phyloP scores from a whole-genome alignment of 37 sponge, comb jelly and placozoan species.

The Chondrilla cf. caribensis region DNA sequence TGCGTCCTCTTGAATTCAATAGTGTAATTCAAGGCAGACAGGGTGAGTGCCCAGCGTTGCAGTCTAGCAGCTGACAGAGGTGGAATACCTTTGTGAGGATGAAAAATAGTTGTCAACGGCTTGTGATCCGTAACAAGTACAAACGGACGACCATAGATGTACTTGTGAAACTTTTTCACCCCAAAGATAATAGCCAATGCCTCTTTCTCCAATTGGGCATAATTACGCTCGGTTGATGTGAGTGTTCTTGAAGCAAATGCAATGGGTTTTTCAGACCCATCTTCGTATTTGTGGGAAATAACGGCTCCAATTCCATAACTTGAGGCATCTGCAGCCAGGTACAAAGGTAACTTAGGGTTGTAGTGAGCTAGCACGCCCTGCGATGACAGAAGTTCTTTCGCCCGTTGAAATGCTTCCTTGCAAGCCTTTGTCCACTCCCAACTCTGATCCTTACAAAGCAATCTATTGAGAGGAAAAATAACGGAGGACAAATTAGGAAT shows the following conservation, averaged over 20 bases:
- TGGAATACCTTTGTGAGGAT: not conserved
- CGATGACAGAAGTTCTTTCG: not conserved
- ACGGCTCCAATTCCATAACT: slow-evolving; percentile 24
- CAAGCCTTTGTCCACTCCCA: slow-evolving; percentile 15
- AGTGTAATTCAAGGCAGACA: not conserved
- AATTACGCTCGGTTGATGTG: not conserved
- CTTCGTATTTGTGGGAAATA: slow-evolving; percentile 7
- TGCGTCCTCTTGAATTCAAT: not conserved
- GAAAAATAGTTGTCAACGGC: not conserved
- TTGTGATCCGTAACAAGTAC: not conserved
- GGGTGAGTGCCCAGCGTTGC: not conserved
- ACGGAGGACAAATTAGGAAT: slow-evolving; percentile 19
- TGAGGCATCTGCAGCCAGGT: slow-evolving; percentile 16
- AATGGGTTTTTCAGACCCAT: not conserved
- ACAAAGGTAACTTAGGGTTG: not conserved
- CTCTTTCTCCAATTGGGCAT: slow-evolving; percentile 16
- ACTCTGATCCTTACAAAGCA: not conserved
- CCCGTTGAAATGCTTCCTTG: not conserved
- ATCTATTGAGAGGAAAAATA: slow-evolving; percentile 3
- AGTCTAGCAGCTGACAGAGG: slow-evolving; percentile 9
- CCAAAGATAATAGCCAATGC: slow-evolving; percentile 2
- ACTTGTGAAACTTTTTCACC: slow-evolving; percentile 15
- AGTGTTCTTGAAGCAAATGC: slow-evolving; percentile 1
- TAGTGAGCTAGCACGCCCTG: not conserved
- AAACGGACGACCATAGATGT: not conserved